Percentiles rank a stretch among this genome's conserved stretches.
phyloP scores from a whole-genome alignment of 2,113 vertebrate species.

The Hyperopisus bebe region DNA sequence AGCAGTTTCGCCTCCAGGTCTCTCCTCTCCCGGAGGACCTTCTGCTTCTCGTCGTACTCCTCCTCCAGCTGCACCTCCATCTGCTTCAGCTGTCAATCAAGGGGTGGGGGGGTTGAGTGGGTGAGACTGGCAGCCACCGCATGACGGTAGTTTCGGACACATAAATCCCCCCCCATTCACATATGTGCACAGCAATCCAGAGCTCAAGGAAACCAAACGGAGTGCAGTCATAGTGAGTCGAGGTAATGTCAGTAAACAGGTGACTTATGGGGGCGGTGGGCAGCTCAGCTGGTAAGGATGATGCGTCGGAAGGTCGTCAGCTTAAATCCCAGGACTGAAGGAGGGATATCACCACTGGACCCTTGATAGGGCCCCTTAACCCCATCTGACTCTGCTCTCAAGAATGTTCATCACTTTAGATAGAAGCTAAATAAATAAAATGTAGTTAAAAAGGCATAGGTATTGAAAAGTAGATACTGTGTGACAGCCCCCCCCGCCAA shows the following conservation, averaged over 20 bases:
- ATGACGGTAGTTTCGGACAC: neutral
- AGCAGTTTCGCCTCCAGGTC: constrained; percentile 84
- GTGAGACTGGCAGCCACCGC: neutral
- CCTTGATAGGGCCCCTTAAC: neutral
- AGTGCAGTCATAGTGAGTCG: neutral
- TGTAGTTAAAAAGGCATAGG: neutral
- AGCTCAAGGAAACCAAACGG: neutral
- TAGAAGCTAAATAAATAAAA: neutral
- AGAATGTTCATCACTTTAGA: neutral
- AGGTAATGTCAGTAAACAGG: neutral
- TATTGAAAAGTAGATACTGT: neutral
- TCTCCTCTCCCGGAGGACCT: constrained; percentile 85
- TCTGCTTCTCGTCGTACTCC: constrained; percentile 93
- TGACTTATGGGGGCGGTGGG: neutral
- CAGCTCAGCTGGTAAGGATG: neutral
- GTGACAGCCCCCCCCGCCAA: neutral
- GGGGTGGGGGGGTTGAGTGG: neutral
- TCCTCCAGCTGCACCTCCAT: constrained; percentile 94
- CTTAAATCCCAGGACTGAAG: neutral
- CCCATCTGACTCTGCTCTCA: neutral
- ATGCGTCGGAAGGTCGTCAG: neutral
- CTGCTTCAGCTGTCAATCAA: constrained; percentile 74
- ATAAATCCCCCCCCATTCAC: neutral
- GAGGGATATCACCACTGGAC: neutral
- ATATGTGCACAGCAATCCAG: neutral